Evolutionary conservation across 2,113 vertebrate species (phyloP).

Genomic region (Caretta caretta): DNA sequence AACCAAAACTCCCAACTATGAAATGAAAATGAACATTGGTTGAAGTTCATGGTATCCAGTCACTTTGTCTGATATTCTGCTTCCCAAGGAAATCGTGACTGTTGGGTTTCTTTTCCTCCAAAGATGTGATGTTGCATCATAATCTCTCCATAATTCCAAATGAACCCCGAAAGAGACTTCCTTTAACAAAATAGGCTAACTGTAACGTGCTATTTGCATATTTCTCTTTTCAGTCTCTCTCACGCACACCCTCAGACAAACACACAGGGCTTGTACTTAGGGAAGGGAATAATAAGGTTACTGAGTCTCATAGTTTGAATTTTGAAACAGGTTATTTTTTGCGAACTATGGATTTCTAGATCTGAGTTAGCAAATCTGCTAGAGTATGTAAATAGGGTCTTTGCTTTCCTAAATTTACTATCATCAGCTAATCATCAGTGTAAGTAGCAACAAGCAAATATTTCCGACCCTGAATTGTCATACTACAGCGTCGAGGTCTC

Average conservation of each 20-base stretch:
- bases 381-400: not conserved
- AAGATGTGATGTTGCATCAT: not conserved
- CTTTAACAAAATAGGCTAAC: not conserved
- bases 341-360: slow-evolving; percentile 13
- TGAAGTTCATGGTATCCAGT: not conserved
- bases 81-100: slow-evolving; percentile 34
- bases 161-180: slow-evolving; percentile 11
- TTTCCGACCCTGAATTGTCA: not conserved
- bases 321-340: not conserved
- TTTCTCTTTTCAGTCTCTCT: not conserved
- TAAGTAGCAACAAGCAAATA: not conserved
- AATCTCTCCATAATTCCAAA: not conserved
- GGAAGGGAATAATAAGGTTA: slow-evolving; percentile 13
- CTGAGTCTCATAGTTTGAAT: slow-evolving; percentile 15
- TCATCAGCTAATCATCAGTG: not conserved
- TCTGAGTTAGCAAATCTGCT: not conserved
- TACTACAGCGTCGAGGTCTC: not conserved
- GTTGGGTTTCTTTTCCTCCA: not conserved
- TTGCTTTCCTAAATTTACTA: not conserved
- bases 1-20: not conserved
- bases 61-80: slow-evolving; percentile 56
- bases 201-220: slow-evolving; percentile 17
- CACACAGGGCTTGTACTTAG: not conserved
- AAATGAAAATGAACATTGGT: slow-evolving; percentile 56
- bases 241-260: slow-evolving; percentile 4